Evolutionary conservation across 2,888 invertebrate genomes (phyloP), one percentile per base, ranked within the genome.

Genomic region (Atethmia centrago): DNA sequence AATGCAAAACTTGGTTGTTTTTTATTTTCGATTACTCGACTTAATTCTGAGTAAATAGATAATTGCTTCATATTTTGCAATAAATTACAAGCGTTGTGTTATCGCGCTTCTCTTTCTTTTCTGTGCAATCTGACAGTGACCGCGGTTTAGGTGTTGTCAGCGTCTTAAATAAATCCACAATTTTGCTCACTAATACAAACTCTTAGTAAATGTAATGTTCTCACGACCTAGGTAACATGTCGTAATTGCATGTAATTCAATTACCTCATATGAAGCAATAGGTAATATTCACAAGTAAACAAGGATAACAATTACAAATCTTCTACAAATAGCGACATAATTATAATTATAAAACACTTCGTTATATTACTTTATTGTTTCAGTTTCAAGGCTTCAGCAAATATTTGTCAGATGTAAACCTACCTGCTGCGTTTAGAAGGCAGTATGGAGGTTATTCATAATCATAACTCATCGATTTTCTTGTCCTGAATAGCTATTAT

Each of bases 291-390:
- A 55, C 47, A n/a, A 71, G 31, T 72, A 69, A 59, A 79, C 40
- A 70, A 68, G 49, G 66, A 71, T 74, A 72, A 56, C 62, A 76
- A 77, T 74, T 72, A 74, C 61, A 63, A 72, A 80, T 83, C 77
- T 74, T 82, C 47, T 47, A 61, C 63, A 85, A 84, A 86, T 76
- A 84, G 31, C 61, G 42, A 55, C 53, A 53, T 64, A 64, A 74
- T 67, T 70, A 40, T 71, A 77, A 78, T 70, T 73, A n/a, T n/a
- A 65, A 77, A 69, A 76, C 58, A 69, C 31, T 56, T 66, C 42
- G 49, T 28, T 53, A 28, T 78, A 63, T 70, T 64, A 79, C 63
- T 74, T 77, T 77, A 74, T 77, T 73, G 71, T 77, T 61, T 67
- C 53, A 71, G 19, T 76, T 65, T 71, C 72, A 85, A 84, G 83